Evolutionary conservation across 35 echinoderm and acorn worm species (phyloP).

Genomic region (Diadema setosum): DNA sequence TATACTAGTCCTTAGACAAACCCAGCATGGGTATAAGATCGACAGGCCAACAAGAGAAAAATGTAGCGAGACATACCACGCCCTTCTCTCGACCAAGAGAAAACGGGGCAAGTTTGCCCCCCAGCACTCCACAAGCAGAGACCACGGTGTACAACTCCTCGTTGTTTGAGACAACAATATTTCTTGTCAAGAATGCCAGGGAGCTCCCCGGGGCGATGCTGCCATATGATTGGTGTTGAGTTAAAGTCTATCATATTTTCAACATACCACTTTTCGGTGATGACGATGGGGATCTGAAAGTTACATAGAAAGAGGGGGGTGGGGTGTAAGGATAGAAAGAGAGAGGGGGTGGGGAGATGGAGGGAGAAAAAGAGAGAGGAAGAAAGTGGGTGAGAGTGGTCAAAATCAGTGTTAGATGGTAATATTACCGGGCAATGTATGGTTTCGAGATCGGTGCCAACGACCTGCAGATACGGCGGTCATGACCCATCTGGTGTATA

Average conservation of each 20-base stretch:
- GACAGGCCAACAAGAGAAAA: slow-evolving; percentile 1
- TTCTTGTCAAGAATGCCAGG: background rate
- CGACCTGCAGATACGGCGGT: too few relatives aligned
- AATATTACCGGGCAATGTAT: too few relatives aligned
- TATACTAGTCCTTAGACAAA: too few relatives aligned
- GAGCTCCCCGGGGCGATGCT: background rate
- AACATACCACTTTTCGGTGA: too few relatives aligned
- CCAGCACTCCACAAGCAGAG: background rate
- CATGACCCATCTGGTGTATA: too few relatives aligned
- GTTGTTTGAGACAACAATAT: slow-evolving; percentile 27
- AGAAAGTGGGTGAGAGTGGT: too few relatives aligned
- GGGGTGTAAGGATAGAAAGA: background rate
- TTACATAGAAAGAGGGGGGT: too few relatives aligned
- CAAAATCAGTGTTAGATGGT: too few relatives aligned
- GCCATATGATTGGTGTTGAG: too few relatives aligned
- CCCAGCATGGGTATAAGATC: background rate
- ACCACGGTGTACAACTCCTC: background rate
- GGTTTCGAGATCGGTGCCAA: too few relatives aligned
- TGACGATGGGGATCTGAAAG: too few relatives aligned
- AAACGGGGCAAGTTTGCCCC: background rate
- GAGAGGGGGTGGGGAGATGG: background rate
- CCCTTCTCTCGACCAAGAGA: background rate
- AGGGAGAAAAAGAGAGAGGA: background rate
- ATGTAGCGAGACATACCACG: background rate
- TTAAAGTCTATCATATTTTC: too few relatives aligned